phyloP scores from a whole-genome alignment of 2,888 invertebrate species.

The Hololepta plana region DNA sequence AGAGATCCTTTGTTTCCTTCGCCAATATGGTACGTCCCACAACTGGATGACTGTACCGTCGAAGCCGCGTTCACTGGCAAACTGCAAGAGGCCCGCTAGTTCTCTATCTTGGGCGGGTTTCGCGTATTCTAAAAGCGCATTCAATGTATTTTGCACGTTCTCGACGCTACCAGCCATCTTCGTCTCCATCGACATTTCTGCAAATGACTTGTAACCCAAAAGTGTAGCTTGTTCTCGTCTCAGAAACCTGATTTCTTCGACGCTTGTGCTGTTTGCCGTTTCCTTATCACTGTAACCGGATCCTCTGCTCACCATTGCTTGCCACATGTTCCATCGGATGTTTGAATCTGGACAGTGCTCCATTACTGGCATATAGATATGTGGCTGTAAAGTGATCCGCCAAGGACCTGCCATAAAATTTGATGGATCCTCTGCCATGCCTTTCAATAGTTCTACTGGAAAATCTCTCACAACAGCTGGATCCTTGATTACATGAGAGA shows the following conservation, averaged over 20 bases:
- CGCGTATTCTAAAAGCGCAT: conserved; percentile 46
- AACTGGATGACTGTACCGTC: conserved; percentile 41
- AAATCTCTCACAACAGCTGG: conserved; percentile 49
- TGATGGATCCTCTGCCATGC: conserved; percentile 42
- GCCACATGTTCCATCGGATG: conserved; percentile 72
- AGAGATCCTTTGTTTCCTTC: conserved; percentile 50
- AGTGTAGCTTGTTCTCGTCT: conserved; percentile 53
- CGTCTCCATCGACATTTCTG: conserved; percentile 81
- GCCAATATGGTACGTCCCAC: conserved; percentile 84
- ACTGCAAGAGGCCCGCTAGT: conserved; percentile 48
- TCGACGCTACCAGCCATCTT: conserved; percentile 77
- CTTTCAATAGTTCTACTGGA: conserved; percentile 46
- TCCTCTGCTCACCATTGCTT: conserved; percentile 52
- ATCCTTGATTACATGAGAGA: conserved; percentile 48
- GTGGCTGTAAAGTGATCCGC: conserved; percentile 59
- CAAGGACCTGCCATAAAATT: conserved; percentile 59
- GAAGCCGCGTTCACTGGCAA: conserved; percentile 57
- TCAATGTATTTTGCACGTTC: conserved; percentile 52
- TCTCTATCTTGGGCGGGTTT: conserved; percentile 60
- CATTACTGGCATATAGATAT: conserved; percentile 56
- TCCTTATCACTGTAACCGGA: conserved; percentile 44
- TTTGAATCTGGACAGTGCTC: conserved; percentile 68
- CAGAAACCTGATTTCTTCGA: conserved; percentile 59
- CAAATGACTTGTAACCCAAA: conserved; percentile 62
- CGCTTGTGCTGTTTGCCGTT: conserved; percentile 48